Base-by-base conservation (phyloP, 2,113 vertebrate genomes). In the Plotosus lineatus region DNA sequence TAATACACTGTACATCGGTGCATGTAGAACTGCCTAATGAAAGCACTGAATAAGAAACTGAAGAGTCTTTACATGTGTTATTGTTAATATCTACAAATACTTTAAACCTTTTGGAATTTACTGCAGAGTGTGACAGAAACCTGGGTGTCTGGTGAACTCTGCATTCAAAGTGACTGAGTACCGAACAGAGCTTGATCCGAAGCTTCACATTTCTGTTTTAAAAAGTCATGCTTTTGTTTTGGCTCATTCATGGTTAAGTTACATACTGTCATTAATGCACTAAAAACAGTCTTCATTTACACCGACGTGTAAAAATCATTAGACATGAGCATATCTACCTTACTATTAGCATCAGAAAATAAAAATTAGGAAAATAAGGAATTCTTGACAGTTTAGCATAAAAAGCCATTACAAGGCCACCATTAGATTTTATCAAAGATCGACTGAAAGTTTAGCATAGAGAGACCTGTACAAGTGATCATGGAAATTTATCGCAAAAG, bases 1-100 rank as follows among this genome's bases (percentile, higher is more conserved):
- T 90, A 90, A 90, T 75, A 85, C 85, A 74, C 75, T 90, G 85
- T 88, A 89, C 85, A 90, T 83, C 68, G 71, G 80, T 31, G 28
- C 40, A 55, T 80, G 51, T 75, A 51, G 56, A 46, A 46, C n/a
- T 56, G 23, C 75, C 58, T 77, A 84, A 51, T 73, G 36, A 77
- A 38, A 56, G 74, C 61, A 74, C 51, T 71, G 10, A 72, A 63
- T 69, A 8, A 68, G 11, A 40, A 44, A 66, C 44, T 31, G n/a
- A 46, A 44, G 33, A 63, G 26, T 55, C 36, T 44, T 65, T 6
- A 2, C 36, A 55, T 53, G 17, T 44, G 19, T 6, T 66, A 26
- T 23, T 50, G 6, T 66, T 79, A 38, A 42, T 19, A 73, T 19
- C 23, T 9, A 33, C 66, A 23, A 51, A 44, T 19, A 3, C 17